These are phyloP conservation scores for Chionomys nivalis DNA, from an alignment of 2,113 vertebrate species.

Conservation along the genomic window DNA sequence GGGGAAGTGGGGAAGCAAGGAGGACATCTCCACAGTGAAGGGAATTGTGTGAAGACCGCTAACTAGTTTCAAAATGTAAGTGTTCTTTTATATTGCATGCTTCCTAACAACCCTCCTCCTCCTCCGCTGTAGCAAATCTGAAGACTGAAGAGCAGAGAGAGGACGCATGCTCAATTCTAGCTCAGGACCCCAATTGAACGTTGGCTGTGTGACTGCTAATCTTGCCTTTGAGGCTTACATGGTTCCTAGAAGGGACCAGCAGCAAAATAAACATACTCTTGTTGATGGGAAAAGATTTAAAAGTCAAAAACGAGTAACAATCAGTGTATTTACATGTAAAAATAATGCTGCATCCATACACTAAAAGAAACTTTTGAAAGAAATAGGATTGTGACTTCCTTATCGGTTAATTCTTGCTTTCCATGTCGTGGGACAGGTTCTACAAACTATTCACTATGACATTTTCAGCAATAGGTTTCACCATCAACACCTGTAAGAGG, in stretches of 20 bases:
- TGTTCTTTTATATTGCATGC: neutral
- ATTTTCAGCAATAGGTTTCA: neutral
- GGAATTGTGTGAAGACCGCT: neutral
- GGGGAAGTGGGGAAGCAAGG: fast-evolving
- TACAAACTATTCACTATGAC: too few relatives aligned
- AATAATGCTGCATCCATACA: neutral
- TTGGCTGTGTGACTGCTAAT: neutral
- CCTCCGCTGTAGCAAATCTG: neutral
- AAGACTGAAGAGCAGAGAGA: neutral
- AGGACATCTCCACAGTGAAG: too few relatives aligned
- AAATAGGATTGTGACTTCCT: neutral
- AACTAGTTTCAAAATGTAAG: neutral
- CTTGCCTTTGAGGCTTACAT: neutral
- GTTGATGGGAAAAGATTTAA: neutral
- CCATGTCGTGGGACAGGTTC: neutral
- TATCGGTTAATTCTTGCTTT: neutral
- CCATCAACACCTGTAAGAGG: neutral
- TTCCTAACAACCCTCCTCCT: neutral
- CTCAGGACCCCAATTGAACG: neutral
- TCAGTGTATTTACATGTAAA: neutral
- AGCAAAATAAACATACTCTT: neutral
- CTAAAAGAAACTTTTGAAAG: constrained; percentile 7
- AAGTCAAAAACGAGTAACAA: neutral
- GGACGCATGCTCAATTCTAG: neutral
- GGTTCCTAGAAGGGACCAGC: neutral